Evolutionary conservation across 2,113 vertebrate genomes (phyloP).

Genomic region (Seriola rivoliana): DNA sequence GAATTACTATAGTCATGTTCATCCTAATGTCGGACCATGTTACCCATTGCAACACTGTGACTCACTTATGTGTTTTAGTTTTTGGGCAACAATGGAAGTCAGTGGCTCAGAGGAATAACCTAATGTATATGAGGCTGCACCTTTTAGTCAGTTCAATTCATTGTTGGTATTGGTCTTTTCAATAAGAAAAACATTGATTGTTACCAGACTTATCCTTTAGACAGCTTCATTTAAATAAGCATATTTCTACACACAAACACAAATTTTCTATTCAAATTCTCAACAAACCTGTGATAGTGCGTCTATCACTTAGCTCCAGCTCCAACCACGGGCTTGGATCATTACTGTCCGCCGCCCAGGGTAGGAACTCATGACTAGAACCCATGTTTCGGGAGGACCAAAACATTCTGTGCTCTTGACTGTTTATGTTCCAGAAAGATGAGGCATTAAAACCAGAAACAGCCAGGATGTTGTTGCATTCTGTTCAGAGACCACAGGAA

Average conservation of each 20-base stretch:
- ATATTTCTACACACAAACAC: not conserved
- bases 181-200: no score
- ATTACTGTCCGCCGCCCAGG: slow-evolving; percentile 70
- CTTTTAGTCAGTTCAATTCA: no score
- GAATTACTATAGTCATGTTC: no score
- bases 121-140: no score
- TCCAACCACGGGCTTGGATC: slow-evolving; percentile 84
- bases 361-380: slow-evolving; percentile 29
- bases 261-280: not conserved
- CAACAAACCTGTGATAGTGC: slow-evolving; percentile 85
- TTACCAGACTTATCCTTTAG: not conserved
- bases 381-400: slow-evolving; percentile 73
- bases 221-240: not conserved
- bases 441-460: slow-evolving; percentile 84
- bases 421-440: slow-evolving; percentile 79
- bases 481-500: slow-evolving; percentile 70
- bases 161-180: no score
- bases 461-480: slow-evolving; percentile 79
- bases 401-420: slow-evolving; percentile 56
- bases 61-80: no score
- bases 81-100: no score
- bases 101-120: no score
- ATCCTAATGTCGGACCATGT: no score
- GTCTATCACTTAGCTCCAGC: slow-evolving; percentile 86
- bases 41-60: no score